A percentile compares a stretch with the other conserved stretches of the same genome.
Evolutionary conservation across 2,797 vertebrate species (phyloP).

Genomic region (Myotis myotis): DNA sequence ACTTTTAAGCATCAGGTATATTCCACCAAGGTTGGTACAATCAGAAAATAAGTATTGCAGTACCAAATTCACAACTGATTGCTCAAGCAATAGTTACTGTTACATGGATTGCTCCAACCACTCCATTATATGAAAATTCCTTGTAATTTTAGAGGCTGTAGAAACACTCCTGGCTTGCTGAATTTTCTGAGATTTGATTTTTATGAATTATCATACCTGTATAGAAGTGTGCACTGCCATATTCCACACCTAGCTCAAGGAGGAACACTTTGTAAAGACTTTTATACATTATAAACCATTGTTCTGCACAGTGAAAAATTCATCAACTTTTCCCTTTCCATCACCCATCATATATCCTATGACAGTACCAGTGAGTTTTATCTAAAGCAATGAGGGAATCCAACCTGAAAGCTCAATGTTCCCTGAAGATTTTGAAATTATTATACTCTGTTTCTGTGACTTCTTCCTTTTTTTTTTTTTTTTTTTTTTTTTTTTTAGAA

Average conservation of each 20-base stretch:
- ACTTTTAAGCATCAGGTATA: background rate
- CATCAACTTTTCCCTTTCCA: background rate
- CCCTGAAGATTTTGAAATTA: background rate
- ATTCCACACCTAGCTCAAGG: background rate
- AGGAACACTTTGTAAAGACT: background rate
- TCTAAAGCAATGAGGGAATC: background rate
- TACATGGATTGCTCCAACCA: background rate
- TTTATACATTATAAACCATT: background rate
- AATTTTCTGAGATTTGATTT: background rate
- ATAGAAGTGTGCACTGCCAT: background rate
- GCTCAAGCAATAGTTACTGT: background rate
- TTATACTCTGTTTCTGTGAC: background rate
- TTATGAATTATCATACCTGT: background rate
- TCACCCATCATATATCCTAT: background rate
- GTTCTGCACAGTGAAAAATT: background rate
- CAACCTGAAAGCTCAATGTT: background rate
- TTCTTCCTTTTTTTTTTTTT: background rate
- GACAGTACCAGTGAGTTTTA: background rate
- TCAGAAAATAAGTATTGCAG: background rate
- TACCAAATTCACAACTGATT: background rate
- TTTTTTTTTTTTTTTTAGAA: background rate
- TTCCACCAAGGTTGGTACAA: background rate
- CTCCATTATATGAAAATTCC: background rate
- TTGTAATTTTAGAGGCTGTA: background rate
- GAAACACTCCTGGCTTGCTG: background rate